A percentile compares a stretch with the other conserved stretches of the same genome.
Evolutionary conservation across 2,113 vertebrate genomes (phyloP).

Genomic region (Campylorhamphus procurvoides): DNA sequence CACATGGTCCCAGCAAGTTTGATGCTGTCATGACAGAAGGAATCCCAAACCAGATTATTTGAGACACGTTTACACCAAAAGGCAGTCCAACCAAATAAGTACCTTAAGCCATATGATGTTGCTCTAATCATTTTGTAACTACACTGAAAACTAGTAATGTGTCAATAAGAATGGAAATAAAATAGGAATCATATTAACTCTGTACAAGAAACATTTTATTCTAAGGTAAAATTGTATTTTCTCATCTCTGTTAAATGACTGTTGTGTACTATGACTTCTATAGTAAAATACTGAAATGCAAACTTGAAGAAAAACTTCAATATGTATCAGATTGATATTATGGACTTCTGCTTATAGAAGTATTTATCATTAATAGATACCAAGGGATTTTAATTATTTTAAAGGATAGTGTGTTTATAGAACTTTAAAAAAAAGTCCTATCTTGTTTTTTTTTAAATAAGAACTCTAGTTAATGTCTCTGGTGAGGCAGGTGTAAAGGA

Average conservation of each 20-base stretch:
- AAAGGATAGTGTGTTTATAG: background rate
- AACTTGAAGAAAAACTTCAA: conserved; percentile 8
- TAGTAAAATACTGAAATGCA: conserved; percentile 23
- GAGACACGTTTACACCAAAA: background rate
- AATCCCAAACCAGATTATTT: background rate
- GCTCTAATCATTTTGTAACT: background rate
- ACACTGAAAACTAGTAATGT: background rate
- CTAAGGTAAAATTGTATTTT: background rate
- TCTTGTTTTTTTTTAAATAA: background rate
- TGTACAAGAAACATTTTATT: background rate
- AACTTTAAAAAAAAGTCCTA: background rate
- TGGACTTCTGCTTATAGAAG: background rate
- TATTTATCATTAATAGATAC: background rate
- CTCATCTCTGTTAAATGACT: background rate
- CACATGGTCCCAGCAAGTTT: background rate
- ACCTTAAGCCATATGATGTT: background rate
- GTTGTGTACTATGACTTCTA: background rate
- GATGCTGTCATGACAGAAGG: background rate
- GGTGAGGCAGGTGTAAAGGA: background rate
- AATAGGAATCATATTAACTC: background rate
- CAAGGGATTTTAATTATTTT: background rate
- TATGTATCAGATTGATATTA: background rate
- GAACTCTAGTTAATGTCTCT: background rate
- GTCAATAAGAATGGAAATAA: background rate
- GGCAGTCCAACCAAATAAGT: background rate